phyloP scores from a whole-genome alignment of 2,113 vertebrate genomes.

The Myotis davidii region DNA sequence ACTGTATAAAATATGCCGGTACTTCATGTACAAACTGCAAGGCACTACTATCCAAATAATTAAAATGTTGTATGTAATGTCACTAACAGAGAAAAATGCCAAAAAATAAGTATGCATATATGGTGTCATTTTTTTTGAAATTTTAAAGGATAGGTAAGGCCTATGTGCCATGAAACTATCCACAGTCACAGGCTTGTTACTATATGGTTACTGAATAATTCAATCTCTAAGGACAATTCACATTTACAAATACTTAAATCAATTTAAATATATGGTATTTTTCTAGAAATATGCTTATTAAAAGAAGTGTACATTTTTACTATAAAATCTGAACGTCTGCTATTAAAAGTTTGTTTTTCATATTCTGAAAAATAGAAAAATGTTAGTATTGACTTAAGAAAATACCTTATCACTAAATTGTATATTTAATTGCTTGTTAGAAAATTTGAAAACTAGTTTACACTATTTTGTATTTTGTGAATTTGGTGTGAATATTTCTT shows the following conservation, averaged over 20 bases:
- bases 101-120: background rate
- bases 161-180: background rate
- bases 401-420: background rate
- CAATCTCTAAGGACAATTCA: background rate
- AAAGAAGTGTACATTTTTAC: background rate
- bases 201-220: background rate
- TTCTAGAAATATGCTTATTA: background rate
- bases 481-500: background rate
- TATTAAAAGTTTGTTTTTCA: background rate
- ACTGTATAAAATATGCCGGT: background rate
- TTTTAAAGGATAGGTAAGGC: background rate
- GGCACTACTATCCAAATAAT: background rate
- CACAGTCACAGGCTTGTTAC: background rate
- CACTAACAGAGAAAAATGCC: background rate
- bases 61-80: conserved; percentile 9
- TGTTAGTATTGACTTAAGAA: background rate
- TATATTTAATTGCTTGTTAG: background rate
- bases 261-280: background rate
- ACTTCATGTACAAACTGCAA: conserved; percentile 37
- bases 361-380: background rate
- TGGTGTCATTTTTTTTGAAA: background rate
- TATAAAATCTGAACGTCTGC: background rate
- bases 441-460: background rate
- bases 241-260: background rate
- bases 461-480: background rate